Evolutionary conservation across 2,797 vertebrate genomes (phyloP).

Genomic region (Menidia menidia): DNA sequence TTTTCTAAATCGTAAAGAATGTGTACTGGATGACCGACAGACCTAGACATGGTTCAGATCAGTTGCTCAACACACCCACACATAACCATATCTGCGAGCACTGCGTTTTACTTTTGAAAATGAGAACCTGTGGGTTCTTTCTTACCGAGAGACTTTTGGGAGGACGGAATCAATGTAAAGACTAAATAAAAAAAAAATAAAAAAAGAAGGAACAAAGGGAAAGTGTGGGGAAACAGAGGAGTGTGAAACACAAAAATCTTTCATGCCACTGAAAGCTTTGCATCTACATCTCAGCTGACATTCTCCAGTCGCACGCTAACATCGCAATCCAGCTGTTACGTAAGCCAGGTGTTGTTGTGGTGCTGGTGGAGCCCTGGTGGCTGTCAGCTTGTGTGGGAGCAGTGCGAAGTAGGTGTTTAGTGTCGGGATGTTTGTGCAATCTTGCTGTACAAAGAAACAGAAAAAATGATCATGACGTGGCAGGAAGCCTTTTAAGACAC

Average conservation of each 20-base stretch:
- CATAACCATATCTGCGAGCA: slow-evolving; percentile 29
- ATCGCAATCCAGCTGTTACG: not conserved
- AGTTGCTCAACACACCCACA: slow-evolving; percentile 25
- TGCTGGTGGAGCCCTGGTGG: slow-evolving; percentile 13
- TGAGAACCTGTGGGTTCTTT: slow-evolving; percentile 34
- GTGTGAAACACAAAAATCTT: slow-evolving; percentile 3
- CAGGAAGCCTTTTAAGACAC: slow-evolving; percentile 68
- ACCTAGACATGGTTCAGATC: slow-evolving; percentile 17
- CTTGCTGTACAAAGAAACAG: slow-evolving; percentile 56
- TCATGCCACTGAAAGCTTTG: slow-evolving; percentile 18
- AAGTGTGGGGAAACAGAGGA: not conserved
- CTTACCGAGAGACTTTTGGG: slow-evolving; percentile 21
- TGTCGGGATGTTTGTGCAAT: slow-evolving; percentile 73
- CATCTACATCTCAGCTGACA: slow-evolving; percentile 37
- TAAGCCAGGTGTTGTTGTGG: slow-evolving; percentile 9
- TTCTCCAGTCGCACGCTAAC: slow-evolving; percentile 24
- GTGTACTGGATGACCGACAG: slow-evolving; percentile 60
- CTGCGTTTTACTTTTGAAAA: slow-evolving; percentile 37
- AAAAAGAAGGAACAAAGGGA: slow-evolving; percentile 4
- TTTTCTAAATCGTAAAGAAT: slow-evolving; percentile 70
- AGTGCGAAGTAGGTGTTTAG: slow-evolving; percentile 30
- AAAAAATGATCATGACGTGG: slow-evolving; percentile 52
- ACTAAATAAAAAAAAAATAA: not conserved
- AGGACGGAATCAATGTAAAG: slow-evolving; percentile 2
- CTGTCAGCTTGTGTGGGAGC: slow-evolving; percentile 37